Conservation (phyloP, 2,113 vertebrate genomes). For the Ancistrus triradiatus region DNA sequence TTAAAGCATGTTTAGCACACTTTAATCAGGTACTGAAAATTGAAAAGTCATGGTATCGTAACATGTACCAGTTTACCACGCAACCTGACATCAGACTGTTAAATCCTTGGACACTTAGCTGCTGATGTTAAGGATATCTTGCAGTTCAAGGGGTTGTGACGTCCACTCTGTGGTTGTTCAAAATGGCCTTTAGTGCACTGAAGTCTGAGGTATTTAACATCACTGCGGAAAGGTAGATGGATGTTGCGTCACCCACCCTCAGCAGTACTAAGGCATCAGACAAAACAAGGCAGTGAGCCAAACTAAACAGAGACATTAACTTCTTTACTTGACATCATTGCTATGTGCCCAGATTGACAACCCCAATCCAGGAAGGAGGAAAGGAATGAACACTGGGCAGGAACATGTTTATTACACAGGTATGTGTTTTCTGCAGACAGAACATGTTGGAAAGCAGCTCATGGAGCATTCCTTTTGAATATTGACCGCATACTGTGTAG, state of each 20-base stretch:
- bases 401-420: conserved; percentile 19
- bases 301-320: conserved; percentile 35
- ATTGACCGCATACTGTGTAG: conserved; percentile 1
- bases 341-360: too few relatives aligned
- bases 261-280: conserved; percentile 24
- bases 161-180: conserved; percentile 13
- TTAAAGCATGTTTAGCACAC: too few relatives aligned
- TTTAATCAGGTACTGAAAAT: too few relatives aligned
- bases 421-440: conserved; percentile 16
- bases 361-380: not conserved
- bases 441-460: conserved; percentile 23
- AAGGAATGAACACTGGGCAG: not conserved
- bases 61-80: too few relatives aligned
- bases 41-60: too few relatives aligned
- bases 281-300: conserved; percentile 39
- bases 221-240: conserved; percentile 18
- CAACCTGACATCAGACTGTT: not conserved
- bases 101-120: not conserved
- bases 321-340: conserved; percentile 1
- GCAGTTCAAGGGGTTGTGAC: not conserved
- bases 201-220: conserved; percentile 20
- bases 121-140: conserved; percentile 1
- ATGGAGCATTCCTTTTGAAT: conserved; percentile 23
- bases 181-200: conserved; percentile 5
- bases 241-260: conserved; percentile 11